Percentiles rank a stretch among this genome's conserved stretches.
Evolutionary conservation across 1,140 invertebrate species (phyloP).

Genomic region (Ctenoplectra terminalis): DNA sequence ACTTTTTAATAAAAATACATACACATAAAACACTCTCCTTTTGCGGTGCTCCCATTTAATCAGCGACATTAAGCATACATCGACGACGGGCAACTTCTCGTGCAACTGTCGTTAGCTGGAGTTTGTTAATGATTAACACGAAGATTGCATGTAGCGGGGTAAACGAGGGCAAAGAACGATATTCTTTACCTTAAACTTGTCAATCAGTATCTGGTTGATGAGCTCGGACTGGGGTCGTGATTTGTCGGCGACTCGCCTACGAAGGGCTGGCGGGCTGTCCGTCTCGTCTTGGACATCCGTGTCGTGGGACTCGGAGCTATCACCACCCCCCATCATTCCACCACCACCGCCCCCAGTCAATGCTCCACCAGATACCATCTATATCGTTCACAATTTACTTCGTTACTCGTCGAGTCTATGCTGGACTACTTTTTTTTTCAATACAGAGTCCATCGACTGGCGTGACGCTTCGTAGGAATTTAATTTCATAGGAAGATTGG

Average conservation of each 20-base stretch:
- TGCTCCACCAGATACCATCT: conserved; percentile 83
- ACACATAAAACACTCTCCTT: not conserved
- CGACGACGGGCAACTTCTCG: not conserved
- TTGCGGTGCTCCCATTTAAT: not conserved
- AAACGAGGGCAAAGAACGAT: conserved; percentile 21
- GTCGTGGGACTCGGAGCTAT: conserved; percentile 86
- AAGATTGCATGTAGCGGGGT: conserved; percentile 1
- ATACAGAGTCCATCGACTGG: not conserved
- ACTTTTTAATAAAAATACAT: too few relatives aligned
- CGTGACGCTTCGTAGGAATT: not conserved
- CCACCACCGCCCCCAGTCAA: conserved; percentile 80
- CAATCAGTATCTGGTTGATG: conserved; percentile 85
- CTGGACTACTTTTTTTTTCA: not conserved
- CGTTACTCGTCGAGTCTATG: conserved; percentile 24
- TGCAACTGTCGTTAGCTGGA: not conserved
- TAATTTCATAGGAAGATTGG: not conserved
- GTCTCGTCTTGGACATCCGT: conserved; percentile 85
- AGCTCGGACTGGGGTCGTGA: conserved; percentile 85
- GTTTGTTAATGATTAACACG: conserved; percentile 10
- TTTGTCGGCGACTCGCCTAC: conserved; percentile 80
- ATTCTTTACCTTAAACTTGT: conserved; percentile 85
- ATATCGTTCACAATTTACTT: conserved; percentile 65
- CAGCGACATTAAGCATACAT: not conserved
- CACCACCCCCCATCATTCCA: conserved; percentile 82
- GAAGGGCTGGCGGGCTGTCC: conserved; percentile 84